Evolutionary conservation across 2,888 invertebrate genomes (phyloP).

Genomic region (Molorchus minor): DNA sequence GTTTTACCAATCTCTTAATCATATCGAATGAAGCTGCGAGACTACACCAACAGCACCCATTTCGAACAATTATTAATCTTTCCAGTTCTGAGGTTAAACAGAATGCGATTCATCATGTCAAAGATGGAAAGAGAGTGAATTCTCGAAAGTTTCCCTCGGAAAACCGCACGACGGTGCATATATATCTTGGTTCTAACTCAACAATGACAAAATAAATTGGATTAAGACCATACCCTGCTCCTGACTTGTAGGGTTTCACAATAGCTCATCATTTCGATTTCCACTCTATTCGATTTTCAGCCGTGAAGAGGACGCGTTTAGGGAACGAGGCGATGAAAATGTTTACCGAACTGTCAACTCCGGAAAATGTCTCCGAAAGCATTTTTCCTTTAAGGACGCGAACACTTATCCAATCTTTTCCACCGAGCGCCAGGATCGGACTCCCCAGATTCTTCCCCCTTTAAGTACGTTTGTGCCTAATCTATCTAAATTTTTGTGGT

Average conservation of each 20-base stretch:
- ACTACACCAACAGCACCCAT: too few species aligned
- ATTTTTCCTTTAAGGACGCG: constrained; percentile 58
- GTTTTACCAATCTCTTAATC: too few species aligned
- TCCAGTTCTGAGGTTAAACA: too few species aligned
- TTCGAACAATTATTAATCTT: too few species aligned
- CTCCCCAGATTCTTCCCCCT: constrained; percentile 1
- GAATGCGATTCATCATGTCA: too few species aligned
- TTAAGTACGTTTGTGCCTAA: too few species aligned
- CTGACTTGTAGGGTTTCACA: constrained; percentile 62
- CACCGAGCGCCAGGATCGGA: constrained; percentile 38
- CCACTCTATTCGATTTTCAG: constrained; percentile 47
- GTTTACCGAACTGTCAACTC: constrained; percentile 63
- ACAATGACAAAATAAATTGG: constrained; percentile 65
- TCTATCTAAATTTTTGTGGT: too few species aligned
- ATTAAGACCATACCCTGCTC: constrained; percentile 62
- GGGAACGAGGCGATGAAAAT: constrained; percentile 55
- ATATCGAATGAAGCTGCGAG: too few species aligned
- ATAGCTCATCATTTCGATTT: constrained; percentile 62
- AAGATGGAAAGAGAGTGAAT: too few species aligned
- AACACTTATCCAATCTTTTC: constrained; percentile 62
- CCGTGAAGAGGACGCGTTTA: constrained; percentile 45
- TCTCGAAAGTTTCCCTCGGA: constrained; percentile 26
- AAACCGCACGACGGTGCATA: constrained; percentile 44
- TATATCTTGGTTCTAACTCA: constrained; percentile 58
- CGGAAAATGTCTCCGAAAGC: constrained; percentile 62